Evolutionary conservation across 2,888 invertebrate species (phyloP).

Genomic region (Patella depressa): DNA sequence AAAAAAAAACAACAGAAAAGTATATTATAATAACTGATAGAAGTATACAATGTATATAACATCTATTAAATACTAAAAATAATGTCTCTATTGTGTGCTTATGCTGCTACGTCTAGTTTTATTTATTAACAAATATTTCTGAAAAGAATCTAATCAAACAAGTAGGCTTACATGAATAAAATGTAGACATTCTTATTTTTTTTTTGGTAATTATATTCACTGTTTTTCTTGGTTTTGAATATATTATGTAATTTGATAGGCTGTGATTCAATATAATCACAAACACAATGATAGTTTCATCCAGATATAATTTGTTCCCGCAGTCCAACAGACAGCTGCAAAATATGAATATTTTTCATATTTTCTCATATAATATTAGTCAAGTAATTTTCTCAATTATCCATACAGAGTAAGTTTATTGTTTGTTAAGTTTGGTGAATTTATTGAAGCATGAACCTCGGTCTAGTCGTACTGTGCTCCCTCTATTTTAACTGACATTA

Average conservation of each 20-base stretch:
- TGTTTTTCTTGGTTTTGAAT: not conserved
- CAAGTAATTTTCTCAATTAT: conserved; percentile 13
- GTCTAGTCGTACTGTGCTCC: not conserved
- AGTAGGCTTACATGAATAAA: no score
- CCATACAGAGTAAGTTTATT: conserved; percentile 4
- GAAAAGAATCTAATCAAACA: no score
- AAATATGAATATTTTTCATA: not conserved
- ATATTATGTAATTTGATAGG: not conserved
- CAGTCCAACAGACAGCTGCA: conserved; percentile 5
- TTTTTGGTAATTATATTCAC: no score
- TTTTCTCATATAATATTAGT: not conserved
- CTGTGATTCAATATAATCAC: conserved; percentile 8
- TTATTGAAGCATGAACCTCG: not conserved
- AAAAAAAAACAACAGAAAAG: no score
- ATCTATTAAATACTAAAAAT: no score
- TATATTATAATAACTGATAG: no score
- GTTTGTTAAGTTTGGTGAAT: conserved; percentile 4
- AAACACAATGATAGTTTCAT: not conserved
- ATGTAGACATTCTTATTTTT: no score
- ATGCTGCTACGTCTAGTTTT: no score
- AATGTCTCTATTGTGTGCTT: no score
- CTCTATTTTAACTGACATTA: conserved; percentile 9
- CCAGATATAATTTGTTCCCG: conserved; percentile 3
- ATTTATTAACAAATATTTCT: no score
- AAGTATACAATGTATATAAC: no score